Evolutionary conservation across 2,888 invertebrate genomes (phyloP), one percentile per base, ranked within the genome.

Genomic region (Platycheirus albimanus): DNA sequence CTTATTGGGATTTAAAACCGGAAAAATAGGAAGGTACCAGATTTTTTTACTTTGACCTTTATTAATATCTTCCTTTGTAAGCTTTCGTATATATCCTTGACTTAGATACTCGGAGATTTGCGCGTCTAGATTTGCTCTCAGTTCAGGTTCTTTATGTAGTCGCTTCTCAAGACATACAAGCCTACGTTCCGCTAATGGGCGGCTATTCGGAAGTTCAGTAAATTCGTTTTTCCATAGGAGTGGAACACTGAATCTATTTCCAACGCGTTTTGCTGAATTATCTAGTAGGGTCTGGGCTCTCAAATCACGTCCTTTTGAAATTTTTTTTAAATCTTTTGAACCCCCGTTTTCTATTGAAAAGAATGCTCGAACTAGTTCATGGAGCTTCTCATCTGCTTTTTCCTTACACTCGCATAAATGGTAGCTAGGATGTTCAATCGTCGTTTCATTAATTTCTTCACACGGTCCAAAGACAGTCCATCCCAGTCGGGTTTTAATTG

Each of bases 1-100:
- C 66, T 88, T 88, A 13, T 87, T 87, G 3, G 85, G 80, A 24
- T n/a, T n/a, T n/a, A n/a, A n/a, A n/a, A n/a, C n/a, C n/a, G n/a
- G n/a, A n/a, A n/a, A n/a, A n/a, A n/a, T n/a, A n/a, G n/a, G n/a
- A n/a, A n/a, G n/a, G n/a, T n/a, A n/a, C n/a, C n/a, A n/a, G n/a
- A n/a, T n/a, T 86, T 86, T 24, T 85, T 20, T 38, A 13, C 6
- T 10, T 36, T 15, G 7, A 10, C 7, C 15, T 43, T 64, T 43
- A 15, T 64, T 30, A 13, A 80, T 2, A 49, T 85, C 76, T n/a
- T 70, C 54, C 11, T 36, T 43, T 15, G 66, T 43, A 11, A 84
- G 54, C 49, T 79, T 77, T 10, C 77, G 51, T 5, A 76, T 76
- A 24, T 87, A 86, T 17, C 71, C 75, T 64, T 85, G 76, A 6